These are phyloP conservation scores for Patagioenas fasciata DNA, from an alignment of 2,113 vertebrate genomes.

Conservation along the genomic window DNA sequence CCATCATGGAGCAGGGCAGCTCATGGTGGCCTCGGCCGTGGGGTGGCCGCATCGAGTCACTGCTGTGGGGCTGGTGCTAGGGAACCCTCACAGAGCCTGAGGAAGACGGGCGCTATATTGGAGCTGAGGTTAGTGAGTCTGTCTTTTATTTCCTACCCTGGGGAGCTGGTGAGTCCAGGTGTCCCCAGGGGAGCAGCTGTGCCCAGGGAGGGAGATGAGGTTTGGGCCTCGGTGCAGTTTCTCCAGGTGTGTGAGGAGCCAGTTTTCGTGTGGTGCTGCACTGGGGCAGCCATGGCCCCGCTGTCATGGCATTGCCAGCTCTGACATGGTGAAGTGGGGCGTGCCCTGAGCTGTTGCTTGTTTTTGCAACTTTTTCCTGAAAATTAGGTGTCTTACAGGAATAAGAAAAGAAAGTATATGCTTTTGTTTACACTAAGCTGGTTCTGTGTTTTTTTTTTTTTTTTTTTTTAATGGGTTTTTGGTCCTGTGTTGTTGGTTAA, in stretches of 20 bases:
- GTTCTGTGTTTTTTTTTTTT: no score
- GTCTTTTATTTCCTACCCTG: rapidly evolving
- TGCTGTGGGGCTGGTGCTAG: not conserved
- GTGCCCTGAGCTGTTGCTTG: no score
- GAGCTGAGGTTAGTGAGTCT: not conserved
- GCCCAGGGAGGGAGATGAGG: rapidly evolving
- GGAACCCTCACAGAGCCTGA: rapidly evolving
- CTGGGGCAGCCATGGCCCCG: not conserved
- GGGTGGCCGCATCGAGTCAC: rapidly evolving
- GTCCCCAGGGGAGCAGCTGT: no score
- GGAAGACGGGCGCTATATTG: rapidly evolving
- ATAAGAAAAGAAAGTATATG: no score
- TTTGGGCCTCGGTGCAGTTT: rapidly evolving
- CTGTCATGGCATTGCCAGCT: no score
- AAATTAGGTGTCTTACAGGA: no score
- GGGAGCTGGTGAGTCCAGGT: not conserved
- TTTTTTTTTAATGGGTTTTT: no score
- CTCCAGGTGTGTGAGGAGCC: not conserved
- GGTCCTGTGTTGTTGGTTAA: no score
- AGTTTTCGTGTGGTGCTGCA: no score
- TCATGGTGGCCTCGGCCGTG: not conserved
- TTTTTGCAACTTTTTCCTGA: no score
- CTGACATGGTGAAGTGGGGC: no score
- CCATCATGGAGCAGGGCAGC: rapidly evolving
- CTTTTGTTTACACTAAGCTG: no score